phyloP scores from a whole-genome alignment of 2,888 invertebrate species.

The Protodeltote pygarga region DNA sequence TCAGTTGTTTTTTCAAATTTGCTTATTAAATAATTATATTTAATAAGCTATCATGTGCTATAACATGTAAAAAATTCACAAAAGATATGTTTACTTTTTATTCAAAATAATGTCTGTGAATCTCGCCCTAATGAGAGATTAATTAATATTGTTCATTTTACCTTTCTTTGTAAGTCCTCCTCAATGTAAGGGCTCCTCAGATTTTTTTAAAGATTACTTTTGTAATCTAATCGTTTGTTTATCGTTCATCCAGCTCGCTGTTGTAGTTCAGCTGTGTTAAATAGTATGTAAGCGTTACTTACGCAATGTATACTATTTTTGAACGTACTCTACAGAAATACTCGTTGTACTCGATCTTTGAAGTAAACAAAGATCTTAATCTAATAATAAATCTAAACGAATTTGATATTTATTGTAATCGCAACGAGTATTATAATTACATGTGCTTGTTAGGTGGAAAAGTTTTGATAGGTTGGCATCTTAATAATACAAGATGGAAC shows the following conservation, averaged over 20 bases:
- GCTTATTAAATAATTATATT: too few relatives aligned
- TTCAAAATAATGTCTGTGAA: too few relatives aligned
- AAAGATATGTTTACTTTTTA: too few relatives aligned
- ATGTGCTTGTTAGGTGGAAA: slow-evolving; percentile 1
- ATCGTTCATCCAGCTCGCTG: background rate
- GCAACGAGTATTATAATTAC: slow-evolving; percentile 3
- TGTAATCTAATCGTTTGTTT: slow-evolving; percentile 3
- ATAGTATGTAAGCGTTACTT: slow-evolving; percentile 5
- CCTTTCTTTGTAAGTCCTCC: too few relatives aligned
- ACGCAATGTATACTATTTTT: slow-evolving; percentile 17
- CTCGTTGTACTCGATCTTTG: slow-evolving; percentile 7
- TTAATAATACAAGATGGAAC: slow-evolving; percentile 14
- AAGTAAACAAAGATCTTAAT: slow-evolving; percentile 13
- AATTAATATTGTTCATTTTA: too few relatives aligned
- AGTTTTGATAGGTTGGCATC: slow-evolving; percentile 11
- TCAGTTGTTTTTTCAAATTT: too few relatives aligned
- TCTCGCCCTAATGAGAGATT: too few relatives aligned
- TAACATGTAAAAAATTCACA: too few relatives aligned
- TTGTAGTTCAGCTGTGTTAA: slow-evolving; percentile 19
- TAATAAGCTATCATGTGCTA: too few relatives aligned
- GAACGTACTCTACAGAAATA: slow-evolving; percentile 6
- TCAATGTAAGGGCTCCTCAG: too few relatives aligned
- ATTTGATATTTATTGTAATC: background rate
- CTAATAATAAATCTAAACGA: slow-evolving; percentile 13
- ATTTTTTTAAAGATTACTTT: too few relatives aligned